Conservation (phyloP, 2,888 invertebrate species). For the Idaea biselata region DNA sequence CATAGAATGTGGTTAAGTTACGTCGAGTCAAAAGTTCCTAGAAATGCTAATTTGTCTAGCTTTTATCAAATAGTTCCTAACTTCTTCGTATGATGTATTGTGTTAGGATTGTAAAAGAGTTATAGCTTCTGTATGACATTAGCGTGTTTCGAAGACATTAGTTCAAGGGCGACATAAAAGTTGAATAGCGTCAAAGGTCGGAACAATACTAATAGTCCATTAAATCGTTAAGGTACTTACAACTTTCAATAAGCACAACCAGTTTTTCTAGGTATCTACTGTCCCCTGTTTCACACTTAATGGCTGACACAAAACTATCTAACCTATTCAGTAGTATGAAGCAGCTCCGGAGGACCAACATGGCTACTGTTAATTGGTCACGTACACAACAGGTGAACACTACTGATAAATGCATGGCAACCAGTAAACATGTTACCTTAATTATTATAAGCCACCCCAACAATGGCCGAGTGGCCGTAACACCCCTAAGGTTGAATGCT, state of each 20-base stretch:
- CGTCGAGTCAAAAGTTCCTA: neutral
- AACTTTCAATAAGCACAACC: neutral
- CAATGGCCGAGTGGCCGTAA: neutral
- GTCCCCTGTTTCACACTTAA: neutral
- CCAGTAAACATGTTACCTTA: slow-evolving; percentile 9
- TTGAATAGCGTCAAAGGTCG: slow-evolving; percentile 12
- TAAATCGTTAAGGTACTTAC: neutral
- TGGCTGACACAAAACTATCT: neutral
- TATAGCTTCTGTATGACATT: slow-evolving; percentile 24
- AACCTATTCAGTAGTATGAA: neutral
- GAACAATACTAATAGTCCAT: slow-evolving; percentile 7
- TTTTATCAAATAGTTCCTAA: neutral
- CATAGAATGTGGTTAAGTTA: neutral
- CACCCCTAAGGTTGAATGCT: neutral
- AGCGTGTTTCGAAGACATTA: slow-evolving; percentile 24
- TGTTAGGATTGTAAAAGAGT: slow-evolving; percentile 7
- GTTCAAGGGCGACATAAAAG: slow-evolving; percentile 17
- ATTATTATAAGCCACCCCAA: slow-evolving; percentile 6
- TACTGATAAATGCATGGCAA: slow-evolving; percentile 11
- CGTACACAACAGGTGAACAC: slow-evolving; percentile 17
- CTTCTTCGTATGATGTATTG: neutral
- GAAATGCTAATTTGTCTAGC: neutral
- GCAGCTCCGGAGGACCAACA: neutral
- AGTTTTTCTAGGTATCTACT: neutral
- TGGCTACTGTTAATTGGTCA: slow-evolving; percentile 9